These are phyloP conservation scores for Acanthosepion esculentum DNA, from an alignment of 2,888 invertebrate species.

Conservation along the genomic window DNA sequence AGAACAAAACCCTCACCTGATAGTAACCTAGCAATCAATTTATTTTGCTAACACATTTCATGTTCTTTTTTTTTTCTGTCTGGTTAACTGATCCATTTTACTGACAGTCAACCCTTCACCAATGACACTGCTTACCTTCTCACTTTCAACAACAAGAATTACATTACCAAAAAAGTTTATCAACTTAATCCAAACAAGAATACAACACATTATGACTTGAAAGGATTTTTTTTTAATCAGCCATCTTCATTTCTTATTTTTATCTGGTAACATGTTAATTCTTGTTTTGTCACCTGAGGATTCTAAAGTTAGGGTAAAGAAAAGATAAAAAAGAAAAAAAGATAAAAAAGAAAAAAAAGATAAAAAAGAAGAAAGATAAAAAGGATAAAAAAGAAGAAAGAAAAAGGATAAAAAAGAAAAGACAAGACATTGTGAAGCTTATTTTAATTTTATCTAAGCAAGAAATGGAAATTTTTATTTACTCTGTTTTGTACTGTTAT, in stretches of 20 bases:
- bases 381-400: neutral
- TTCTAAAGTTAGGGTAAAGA: too few species aligned
- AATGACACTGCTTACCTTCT: neutral
- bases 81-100: neutral
- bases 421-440: neutral
- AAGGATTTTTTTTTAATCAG: neutral
- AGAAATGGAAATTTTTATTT: neutral
- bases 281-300: neutral
- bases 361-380: too few species aligned
- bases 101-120: neutral
- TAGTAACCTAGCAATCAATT: neutral
- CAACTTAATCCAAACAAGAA: neutral
- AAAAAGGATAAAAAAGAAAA: neutral
- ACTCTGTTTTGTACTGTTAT: too few species aligned
- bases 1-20: neutral
- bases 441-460: neutral
- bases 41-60: neutral
- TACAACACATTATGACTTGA: neutral
- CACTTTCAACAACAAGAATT: neutral
- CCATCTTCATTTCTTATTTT: neutral
- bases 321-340: too few species aligned
- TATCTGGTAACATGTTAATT: neutral
- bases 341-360: neutral
- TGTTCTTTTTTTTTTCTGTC: neutral
- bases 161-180: neutral